Evolutionary conservation across 2,888 invertebrate species (phyloP).

Genomic region (Chaitophorus viminalis): DNA sequence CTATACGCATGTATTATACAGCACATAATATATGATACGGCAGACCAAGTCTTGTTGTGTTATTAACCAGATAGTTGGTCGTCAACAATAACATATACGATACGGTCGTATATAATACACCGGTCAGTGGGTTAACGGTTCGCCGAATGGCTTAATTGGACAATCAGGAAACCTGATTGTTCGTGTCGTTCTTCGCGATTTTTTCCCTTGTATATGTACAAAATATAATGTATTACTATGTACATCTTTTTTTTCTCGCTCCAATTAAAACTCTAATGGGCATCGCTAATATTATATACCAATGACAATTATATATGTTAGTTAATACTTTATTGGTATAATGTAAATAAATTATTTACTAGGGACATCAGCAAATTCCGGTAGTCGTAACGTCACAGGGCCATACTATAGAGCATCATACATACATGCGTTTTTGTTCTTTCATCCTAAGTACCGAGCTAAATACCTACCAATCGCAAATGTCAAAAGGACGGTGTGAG

Average conservation of each 20-base stretch:
- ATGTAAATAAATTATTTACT: neutral
- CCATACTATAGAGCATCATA: neutral
- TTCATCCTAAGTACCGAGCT: no score
- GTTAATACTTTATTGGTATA: neutral
- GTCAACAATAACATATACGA: neutral
- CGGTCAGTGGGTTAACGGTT: constrained; percentile 42
- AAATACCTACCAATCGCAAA: no score
- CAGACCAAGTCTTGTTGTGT: no score
- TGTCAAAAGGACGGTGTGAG: neutral
- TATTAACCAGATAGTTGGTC: no score
- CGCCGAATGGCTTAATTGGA: constrained; percentile 19
- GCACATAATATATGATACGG: no score
- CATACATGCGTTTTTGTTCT: neutral
- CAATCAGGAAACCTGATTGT: constrained; percentile 31
- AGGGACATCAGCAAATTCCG: neutral
- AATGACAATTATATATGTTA: neutral
- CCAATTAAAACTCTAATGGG: constrained; percentile 20
- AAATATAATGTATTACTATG: no score
- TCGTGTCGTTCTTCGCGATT: neutral
- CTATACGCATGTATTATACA: no score
- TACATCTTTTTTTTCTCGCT: neutral
- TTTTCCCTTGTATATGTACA: neutral
- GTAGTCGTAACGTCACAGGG: neutral
- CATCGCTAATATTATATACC: neutral
- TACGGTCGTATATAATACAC: neutral